These are phyloP conservation scores for Menura novaehollandiae DNA, from an alignment of 2,113 vertebrate genomes.

Conservation along the genomic window DNA sequence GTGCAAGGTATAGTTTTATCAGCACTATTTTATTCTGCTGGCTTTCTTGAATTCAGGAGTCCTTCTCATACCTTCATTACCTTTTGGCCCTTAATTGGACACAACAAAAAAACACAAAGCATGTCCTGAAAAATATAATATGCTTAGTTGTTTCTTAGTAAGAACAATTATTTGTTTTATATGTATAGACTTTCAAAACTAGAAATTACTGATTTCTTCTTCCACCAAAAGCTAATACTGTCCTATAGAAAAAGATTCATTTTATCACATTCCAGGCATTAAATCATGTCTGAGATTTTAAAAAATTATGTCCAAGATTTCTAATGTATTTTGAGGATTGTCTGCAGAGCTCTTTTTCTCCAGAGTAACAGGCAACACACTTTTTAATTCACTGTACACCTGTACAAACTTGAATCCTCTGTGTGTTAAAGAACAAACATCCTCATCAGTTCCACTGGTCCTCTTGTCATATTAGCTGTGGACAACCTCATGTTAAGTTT, in stretches of 20 bases:
- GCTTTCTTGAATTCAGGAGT: background rate
- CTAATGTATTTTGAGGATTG: background rate
- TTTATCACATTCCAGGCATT: background rate
- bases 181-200: background rate
- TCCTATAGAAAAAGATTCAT: background rate
- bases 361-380: background rate
- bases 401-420: background rate
- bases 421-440: background rate
- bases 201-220: background rate
- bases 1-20: slow-evolving; percentile 79
- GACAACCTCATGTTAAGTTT: background rate
- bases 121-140: background rate
- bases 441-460: background rate
- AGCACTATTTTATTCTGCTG: background rate
- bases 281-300: background rate
- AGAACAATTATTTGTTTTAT: background rate
- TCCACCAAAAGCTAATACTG: background rate
- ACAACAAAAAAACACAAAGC: background rate
- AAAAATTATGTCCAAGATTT: background rate
- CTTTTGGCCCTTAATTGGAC: background rate
- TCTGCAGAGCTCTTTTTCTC: background rate
- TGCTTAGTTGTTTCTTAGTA: background rate
- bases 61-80: background rate
- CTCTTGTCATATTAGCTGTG: background rate
- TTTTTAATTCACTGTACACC: background rate